Evolutionary conservation across 2,888 invertebrate genomes (phyloP), one percentile per base, ranked within the genome.

Genomic region (Hedychridium roseum): DNA sequence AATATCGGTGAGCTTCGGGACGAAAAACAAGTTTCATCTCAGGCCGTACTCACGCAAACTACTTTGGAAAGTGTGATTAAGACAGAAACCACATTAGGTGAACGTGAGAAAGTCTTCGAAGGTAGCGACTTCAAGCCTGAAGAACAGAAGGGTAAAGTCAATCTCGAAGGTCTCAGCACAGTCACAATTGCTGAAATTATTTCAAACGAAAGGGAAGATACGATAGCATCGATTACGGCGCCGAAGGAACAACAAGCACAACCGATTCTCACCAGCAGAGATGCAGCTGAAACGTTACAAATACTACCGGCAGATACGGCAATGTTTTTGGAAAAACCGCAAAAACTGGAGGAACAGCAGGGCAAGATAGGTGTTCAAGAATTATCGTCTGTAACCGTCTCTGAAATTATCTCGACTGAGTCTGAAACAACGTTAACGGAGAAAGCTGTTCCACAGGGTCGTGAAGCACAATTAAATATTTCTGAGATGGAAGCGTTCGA

Each of bases 271-370:
- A 48, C 47, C 0, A 72, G 77, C 4, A 70, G 77, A 60, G 79
- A 80, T 60, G 71, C 78, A 36, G 79, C 80, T 4, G 73, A 81
- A 65, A 76, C 78, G 34, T 64, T 72, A 15, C 78, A 81, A 65
- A 66, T 81, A 2, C 45, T 73, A 11, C 54, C 66, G 38, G 53
- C 61, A 9, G 44, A 51, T n/a, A 68, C 51, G 16, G 57, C n/a
- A n/a, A n/a, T n/a, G n/a, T n/a, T n/a, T n/a, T n/a, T n/a, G n/a
- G n/a, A n/a, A n/a, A 54, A 66, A 37, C 9, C 40, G 36, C 50
- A 54, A 9, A 54, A 61, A 38, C 56, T 70, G 5, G 63, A 70
- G 27, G 70, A 71, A 44, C 60, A 67, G 32, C 68, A 63, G 39
- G 71, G 74, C 16, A 65, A 66, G 28, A 53, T 68, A 3, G 60